Evolutionary conservation across 2,888 invertebrate genomes (phyloP).

Genomic region (Seira ritae): DNA sequence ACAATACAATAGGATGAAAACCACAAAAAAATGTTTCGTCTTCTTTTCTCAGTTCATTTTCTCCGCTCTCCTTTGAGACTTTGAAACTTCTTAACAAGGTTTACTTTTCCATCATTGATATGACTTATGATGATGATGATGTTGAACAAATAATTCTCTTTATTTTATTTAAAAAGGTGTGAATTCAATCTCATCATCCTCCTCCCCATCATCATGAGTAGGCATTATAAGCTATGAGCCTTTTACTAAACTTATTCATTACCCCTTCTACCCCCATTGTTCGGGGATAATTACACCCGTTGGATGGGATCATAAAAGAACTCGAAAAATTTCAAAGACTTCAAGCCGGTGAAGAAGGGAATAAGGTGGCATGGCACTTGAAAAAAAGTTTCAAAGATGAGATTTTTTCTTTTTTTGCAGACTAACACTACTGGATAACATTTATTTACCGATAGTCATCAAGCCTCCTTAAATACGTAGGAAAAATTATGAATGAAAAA

Average conservation of each 20-base stretch:
- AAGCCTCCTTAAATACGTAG: too few species aligned
- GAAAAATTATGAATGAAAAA: too few species aligned
- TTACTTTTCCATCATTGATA: slow-evolving; percentile 6
- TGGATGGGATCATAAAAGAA: background rate
- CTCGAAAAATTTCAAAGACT: background rate
- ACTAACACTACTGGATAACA: too few species aligned
- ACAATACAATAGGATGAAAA: background rate
- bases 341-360: background rate
- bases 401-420: background rate
- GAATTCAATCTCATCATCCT: slow-evolving; percentile 23
- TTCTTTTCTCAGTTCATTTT: slow-evolving; percentile 10
- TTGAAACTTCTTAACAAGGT: slow-evolving; percentile 6
- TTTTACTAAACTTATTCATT: slow-evolving; percentile 10
- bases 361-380: background rate
- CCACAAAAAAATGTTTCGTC: slow-evolving; percentile 9
- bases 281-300: background rate
- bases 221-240: slow-evolving; percentile 6
- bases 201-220: slow-evolving; percentile 18
- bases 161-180: slow-evolving; percentile 20
- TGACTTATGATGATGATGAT: slow-evolving; percentile 1
- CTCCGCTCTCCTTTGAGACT: slow-evolving; percentile 6
- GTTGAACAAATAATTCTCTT: slow-evolving; percentile 20
- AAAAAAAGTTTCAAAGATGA: background rate
- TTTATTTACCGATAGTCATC: too few species aligned
- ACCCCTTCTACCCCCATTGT: background rate